These are phyloP conservation scores for Diaperis boleti DNA, from an alignment of 2,888 invertebrate genomes.

Conservation along the genomic window DNA sequence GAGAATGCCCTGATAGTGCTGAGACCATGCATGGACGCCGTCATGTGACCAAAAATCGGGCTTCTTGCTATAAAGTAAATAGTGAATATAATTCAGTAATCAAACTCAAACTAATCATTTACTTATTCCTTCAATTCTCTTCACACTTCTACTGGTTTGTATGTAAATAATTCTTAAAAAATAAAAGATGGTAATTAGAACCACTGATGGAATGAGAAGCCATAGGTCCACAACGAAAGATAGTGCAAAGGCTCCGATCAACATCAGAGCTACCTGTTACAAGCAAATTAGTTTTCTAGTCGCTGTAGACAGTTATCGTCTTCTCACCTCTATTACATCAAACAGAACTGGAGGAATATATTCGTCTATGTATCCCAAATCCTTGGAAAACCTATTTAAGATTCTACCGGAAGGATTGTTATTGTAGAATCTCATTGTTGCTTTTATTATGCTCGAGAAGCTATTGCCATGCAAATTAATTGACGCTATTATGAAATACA, in stretches of 20 bases:
- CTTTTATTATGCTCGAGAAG: conserved; percentile 58
- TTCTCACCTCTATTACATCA: conserved; percentile 60
- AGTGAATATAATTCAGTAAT: too few relatives aligned
- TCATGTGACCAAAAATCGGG: conserved; percentile 82
- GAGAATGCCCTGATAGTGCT: conserved; percentile 81
- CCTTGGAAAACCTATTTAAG: conserved; percentile 65
- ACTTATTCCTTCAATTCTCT: conserved; percentile 78
- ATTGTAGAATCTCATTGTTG: conserved; percentile 63
- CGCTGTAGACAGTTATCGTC: conserved; percentile 1
- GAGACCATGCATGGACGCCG: conserved; percentile 81
- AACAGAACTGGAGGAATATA: conserved; percentile 69
- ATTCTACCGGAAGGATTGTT: conserved; percentile 64
- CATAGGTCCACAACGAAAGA: conserved; percentile 79
- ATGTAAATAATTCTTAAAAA: conserved; percentile 78
- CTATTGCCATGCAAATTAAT: conserved; percentile 60
- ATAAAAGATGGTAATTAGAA: conserved; percentile 76
- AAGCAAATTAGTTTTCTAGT: not conserved
- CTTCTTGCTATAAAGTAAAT: conserved; percentile 73
- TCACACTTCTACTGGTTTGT: conserved; percentile 80
- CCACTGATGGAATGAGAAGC: conserved; percentile 74
- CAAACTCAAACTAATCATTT: conserved; percentile 55
- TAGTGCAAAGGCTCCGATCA: conserved; percentile 80
- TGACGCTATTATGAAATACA: conserved; percentile 61
- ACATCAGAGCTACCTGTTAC: conserved; percentile 63
- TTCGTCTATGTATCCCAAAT: conserved; percentile 72